Percentiles rank a stretch among this genome's conserved stretches.
Conservation (phyloP, 2,113 vertebrate genomes). For the Brachyhypopomus gauderio region DNA sequence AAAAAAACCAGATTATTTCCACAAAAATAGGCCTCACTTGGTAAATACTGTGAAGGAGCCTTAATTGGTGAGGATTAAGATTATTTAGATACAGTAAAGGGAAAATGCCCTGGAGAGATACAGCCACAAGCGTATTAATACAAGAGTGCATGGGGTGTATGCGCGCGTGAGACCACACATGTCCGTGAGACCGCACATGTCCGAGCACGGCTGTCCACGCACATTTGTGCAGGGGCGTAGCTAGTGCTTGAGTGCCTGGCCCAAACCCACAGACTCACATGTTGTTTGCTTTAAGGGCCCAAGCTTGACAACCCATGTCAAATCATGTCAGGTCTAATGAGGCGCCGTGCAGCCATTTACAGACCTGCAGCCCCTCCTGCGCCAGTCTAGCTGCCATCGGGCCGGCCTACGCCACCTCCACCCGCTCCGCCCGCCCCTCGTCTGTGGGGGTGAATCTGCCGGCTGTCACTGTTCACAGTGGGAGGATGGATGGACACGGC, state of each 20-base stretch:
- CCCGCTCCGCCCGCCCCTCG: neutral
- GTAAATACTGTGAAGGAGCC: neutral
- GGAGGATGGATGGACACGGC: conserved; percentile 20
- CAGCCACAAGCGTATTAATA: no score
- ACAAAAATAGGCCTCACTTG: neutral
- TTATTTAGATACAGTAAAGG: no score
- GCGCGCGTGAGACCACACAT: neutral
- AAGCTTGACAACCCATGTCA: conserved; percentile 64
- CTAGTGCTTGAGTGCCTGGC: conserved; percentile 35
- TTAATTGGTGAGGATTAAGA: no score
- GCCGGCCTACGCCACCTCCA: conserved; percentile 43
- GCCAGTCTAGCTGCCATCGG: conserved; percentile 57
- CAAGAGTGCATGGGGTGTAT: no score
- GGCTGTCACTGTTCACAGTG: conserved; percentile 31
- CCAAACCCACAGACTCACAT: conserved; percentile 40
- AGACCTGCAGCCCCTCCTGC: conserved; percentile 60
- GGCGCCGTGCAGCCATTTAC: conserved; percentile 51
- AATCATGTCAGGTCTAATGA: conserved; percentile 60
- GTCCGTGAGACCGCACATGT: neutral
- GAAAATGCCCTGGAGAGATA: no score
- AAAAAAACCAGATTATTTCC: neutral
- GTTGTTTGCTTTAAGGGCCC: conserved; percentile 55
- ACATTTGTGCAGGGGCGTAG: neutral
- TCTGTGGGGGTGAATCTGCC: conserved; percentile 34
- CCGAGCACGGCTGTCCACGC: neutral